Base-by-base conservation (phyloP, 2,888 invertebrate genomes). In the Apotomis betuletana region DNA sequence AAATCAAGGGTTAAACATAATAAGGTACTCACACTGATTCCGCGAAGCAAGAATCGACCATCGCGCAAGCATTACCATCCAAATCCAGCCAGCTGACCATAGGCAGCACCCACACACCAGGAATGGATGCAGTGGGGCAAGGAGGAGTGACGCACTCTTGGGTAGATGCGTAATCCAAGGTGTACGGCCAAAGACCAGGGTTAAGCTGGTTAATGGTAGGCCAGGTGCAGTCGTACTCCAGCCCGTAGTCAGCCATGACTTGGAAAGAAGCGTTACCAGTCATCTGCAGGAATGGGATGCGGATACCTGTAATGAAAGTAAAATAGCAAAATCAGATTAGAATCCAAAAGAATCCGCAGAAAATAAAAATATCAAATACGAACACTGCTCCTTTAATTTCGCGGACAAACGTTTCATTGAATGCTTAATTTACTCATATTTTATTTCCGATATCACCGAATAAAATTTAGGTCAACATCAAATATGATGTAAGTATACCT, bases 101-200 rank as follows among this genome's bases (percentile, higher is more conserved):
- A 1, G 96, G 96, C 0, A 94, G 80, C 0, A 95, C 94, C 96
- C 96, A 96, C 55, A 94, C 84, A 0, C 95, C 95, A 9, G 94
- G 94, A 78, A 94, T 90, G 0, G 94, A 87, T 0, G 94, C 92
- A 1, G 84, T 87, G 0, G 96, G 95, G 80, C 96, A 96, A 0
- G 92, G 91, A 0, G 87, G 90, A 12, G 94, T 89, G 6, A 85
- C 78, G 71, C 96, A 96, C 72, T 94, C 94, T 81, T 95, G 94
- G 13, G 75, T 90, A 0, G 94, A 92, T 0, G 83, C 81, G 76
- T 94, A 95, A 79, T 96, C 95, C 69, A 96, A 82, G 0, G 96
- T 96, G 83, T 96, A 96, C 0, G 96, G 96, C 94, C 95, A 96
- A 0, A 95, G 82, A 15, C 93, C 94, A 44, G 93, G 92, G 68